These are phyloP conservation scores for Bucco capensis DNA, from an alignment of 2,113 vertebrate genomes.

Conservation along the genomic window DNA sequence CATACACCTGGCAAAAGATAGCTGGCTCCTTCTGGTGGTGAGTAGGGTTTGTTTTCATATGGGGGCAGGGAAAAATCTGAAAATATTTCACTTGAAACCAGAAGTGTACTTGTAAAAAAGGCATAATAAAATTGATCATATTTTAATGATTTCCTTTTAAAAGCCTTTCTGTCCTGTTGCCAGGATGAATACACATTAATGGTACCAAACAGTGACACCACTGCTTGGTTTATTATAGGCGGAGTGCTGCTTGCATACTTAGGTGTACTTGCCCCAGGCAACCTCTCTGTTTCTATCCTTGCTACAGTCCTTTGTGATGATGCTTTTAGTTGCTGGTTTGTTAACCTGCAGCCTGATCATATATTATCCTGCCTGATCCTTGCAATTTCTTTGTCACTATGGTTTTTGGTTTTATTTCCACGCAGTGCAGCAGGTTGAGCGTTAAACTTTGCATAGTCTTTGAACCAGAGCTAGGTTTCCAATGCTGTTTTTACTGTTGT, in stretches of 20 bases:
- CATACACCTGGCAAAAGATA: background rate
- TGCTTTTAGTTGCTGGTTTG: conserved; percentile 15
- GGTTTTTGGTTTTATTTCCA: background rate
- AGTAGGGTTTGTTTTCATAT: background rate
- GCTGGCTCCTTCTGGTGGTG: background rate
- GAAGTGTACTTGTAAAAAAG: conserved; percentile 43
- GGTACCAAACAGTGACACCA: background rate
- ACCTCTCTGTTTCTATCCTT: background rate
- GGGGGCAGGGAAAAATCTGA: background rate
- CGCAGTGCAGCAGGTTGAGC: conserved; percentile 11
- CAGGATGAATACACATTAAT: background rate
- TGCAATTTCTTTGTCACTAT: conserved; percentile 36
- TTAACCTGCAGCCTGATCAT: conserved; percentile 27
- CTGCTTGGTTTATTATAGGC: background rate
- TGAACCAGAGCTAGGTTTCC: background rate
- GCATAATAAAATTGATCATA: conserved; percentile 23
- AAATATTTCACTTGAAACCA: conserved; percentile 6
- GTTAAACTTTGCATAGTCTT: conserved; percentile 34
- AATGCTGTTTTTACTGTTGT: conserved; percentile 47
- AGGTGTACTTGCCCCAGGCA: background rate
- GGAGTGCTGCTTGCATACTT: background rate
- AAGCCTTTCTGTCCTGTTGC: conserved; percentile 50
- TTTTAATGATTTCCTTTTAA: conserved; percentile 50
- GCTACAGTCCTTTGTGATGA: background rate
- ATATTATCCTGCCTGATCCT: conserved; percentile 1